Conservation (phyloP, 2,797 vertebrate genomes). For the Hippopotamyrus pictus region DNA sequence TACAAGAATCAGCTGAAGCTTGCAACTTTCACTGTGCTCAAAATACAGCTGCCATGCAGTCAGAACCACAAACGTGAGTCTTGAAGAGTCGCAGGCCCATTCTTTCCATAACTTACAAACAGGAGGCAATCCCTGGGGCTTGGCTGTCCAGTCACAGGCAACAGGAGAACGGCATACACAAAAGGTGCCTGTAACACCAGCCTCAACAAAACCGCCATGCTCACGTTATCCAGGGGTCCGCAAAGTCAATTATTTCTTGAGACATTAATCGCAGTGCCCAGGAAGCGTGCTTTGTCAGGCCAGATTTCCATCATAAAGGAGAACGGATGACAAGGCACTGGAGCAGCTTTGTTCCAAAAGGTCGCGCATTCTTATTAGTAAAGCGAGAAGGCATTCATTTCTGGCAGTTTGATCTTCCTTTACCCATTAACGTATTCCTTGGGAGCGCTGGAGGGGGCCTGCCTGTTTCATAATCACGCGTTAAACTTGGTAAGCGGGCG, state of each 20-base stretch:
- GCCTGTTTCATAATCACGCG: conserved; percentile 22
- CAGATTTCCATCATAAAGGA: conserved; percentile 16
- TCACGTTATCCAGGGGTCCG: not conserved
- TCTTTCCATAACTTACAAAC: not conserved
- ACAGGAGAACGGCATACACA: conserved; percentile 20
- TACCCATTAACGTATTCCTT: conserved; percentile 19
- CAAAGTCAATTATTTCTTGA: conserved; percentile 16
- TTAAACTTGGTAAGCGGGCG: not conserved
- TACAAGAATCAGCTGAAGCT: not conserved
- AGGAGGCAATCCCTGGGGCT: not conserved
- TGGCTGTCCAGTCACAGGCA: conserved; percentile 5
- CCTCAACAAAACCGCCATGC: not conserved
- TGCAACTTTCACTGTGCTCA: not conserved
- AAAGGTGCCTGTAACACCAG: not conserved
- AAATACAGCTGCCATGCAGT: not conserved
- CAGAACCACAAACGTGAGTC: not conserved
- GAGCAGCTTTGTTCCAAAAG: conserved; percentile 19
- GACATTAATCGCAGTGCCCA: not conserved
- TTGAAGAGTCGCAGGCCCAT: not conserved
- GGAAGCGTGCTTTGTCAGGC: not conserved
- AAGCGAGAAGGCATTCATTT: conserved; percentile 11
- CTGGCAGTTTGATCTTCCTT: conserved; percentile 1
- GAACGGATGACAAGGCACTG: not conserved
- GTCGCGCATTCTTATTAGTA: conserved; percentile 1
- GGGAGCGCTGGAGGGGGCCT: not conserved